Conservation (phyloP, 1,140 invertebrate species). For the Nautilus pompilius region DNA sequence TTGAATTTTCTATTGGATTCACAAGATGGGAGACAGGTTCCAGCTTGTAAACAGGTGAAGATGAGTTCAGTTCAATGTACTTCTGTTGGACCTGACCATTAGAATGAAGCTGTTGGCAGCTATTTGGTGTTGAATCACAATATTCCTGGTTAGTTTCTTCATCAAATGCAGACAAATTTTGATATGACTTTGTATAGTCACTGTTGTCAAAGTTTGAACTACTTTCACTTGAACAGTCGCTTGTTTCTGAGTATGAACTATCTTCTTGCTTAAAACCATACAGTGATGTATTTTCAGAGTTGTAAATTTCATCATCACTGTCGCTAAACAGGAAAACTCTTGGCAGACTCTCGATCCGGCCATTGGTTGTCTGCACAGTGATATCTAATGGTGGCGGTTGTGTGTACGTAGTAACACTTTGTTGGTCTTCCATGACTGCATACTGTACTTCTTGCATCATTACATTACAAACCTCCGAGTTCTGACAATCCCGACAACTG, state of each 20-base stretch:
- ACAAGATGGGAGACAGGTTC: constrained; percentile 48
- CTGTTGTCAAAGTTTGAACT: constrained; percentile 17
- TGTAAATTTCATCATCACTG: constrained; percentile 58
- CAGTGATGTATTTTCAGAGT: constrained; percentile 65
- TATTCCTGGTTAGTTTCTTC: constrained; percentile 13
- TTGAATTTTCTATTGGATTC: constrained; percentile 36
- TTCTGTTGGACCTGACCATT: constrained; percentile 24
- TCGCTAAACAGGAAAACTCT: constrained; percentile 46
- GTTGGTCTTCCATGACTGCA: constrained; percentile 28
- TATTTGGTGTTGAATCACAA: constrained; percentile 8
- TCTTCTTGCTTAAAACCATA: constrained; percentile 64
- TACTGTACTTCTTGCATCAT: constrained; percentile 50
- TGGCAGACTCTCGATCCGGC: constrained; percentile 13
- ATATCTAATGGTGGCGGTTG: background rate
- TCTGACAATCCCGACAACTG: constrained; percentile 53
- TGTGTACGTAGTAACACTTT: constrained; percentile 1
- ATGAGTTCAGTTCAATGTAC: constrained; percentile 29
- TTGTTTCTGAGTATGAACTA: constrained; percentile 62
- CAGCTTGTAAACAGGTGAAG: constrained; percentile 37
- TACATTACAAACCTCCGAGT: constrained; percentile 47
- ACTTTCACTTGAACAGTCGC: constrained; percentile 50
- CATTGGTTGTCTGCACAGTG: background rate
- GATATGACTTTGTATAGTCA: constrained; percentile 33
- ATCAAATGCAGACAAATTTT: constrained; percentile 18
- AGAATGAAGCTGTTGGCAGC: constrained; percentile 13